A percentile compares a stretch with the other conserved stretches of the same genome.
Conservation (phyloP, 2,888 invertebrate species). For the Lordiphosa andalusiaca region DNA sequence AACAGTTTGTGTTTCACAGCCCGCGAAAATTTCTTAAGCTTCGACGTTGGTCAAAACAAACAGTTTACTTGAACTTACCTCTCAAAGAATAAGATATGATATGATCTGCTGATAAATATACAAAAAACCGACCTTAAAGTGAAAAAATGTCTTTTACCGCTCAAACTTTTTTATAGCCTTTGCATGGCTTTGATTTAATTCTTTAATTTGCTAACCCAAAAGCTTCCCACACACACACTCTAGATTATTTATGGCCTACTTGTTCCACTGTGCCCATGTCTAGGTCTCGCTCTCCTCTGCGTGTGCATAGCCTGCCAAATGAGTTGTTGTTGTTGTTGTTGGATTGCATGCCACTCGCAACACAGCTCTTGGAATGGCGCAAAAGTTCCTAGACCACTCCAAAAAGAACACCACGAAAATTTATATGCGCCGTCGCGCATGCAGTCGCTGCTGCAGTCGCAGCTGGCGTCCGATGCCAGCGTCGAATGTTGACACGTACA, state of each 20-base stretch:
- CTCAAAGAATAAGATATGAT: too few species aligned
- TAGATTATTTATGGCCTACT: slow-evolving; percentile 11
- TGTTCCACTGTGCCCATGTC: slow-evolving; percentile 26
- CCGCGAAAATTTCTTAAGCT: too few species aligned
- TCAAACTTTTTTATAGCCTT: background rate
- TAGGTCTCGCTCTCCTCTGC: slow-evolving; percentile 1
- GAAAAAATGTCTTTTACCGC: background rate
- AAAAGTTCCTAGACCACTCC: slow-evolving; percentile 73
- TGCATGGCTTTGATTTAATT: slow-evolving; percentile 1
- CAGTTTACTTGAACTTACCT: too few species aligned
- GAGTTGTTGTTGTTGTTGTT: slow-evolving; percentile 29
- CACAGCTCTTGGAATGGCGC: slow-evolving; percentile 42
- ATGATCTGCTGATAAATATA: too few species aligned
- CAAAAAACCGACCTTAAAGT: too few species aligned
- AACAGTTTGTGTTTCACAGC: too few species aligned
- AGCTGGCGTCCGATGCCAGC: slow-evolving; percentile 33
- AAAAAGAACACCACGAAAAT: slow-evolving; percentile 61
- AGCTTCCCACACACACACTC: slow-evolving; percentile 13
- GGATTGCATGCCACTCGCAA: slow-evolving; percentile 65
- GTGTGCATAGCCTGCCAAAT: slow-evolving; percentile 51
- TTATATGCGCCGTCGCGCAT: slow-evolving; percentile 74
- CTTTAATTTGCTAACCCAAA: slow-evolving; percentile 1
- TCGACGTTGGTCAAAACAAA: too few species aligned
- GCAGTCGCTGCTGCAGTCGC: slow-evolving; percentile 43
- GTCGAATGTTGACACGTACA: slow-evolving; percentile 72